These are phyloP conservation scores for Stictocephala bisonia DNA, from an alignment of 2,888 invertebrate genomes.

Conservation along the genomic window DNA sequence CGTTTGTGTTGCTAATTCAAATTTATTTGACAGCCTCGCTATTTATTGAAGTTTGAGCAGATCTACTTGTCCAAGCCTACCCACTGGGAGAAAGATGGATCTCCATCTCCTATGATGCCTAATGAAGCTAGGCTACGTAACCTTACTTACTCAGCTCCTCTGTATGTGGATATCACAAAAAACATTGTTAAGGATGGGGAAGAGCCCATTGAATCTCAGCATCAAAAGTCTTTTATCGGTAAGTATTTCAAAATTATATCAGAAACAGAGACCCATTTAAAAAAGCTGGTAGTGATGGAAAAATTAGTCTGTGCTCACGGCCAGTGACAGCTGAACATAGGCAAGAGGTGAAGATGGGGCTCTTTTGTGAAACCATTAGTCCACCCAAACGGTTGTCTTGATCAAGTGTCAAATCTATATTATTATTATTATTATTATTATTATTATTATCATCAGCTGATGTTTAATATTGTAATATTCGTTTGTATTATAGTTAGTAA, in stretches of 20 bases:
- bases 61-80: conserved; percentile 99
- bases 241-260: conserved; percentile 44
- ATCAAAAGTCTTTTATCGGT: conserved; percentile 78
- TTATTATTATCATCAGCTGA: too few species aligned
- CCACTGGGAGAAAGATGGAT: conserved; percentile 99
- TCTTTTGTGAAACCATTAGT: too few species aligned
- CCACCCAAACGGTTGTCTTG: too few species aligned
- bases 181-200: conserved; percentile 92
- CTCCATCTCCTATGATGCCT: conserved; percentile 99
- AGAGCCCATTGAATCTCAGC: conserved; percentile 82
- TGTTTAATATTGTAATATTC: too few species aligned
- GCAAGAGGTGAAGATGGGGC: too few species aligned
- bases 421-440: too few species aligned
- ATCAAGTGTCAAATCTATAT: too few species aligned
- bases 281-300: too few species aligned
- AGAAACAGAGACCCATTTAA: too few species aligned
- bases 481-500: too few species aligned
- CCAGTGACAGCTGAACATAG: too few species aligned
- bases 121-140: conserved; percentile 98
- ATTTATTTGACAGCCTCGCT: conserved; percentile 74
- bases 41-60: conserved; percentile 97
- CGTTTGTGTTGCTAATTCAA: neutral
- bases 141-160: conserved; percentile 96
- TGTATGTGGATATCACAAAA: conserved; percentile 99
- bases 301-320: too few species aligned